These are phyloP conservation scores for Bettongia penicillata DNA, from an alignment of 2,113 vertebrate genomes.

Conservation along the genomic window DNA sequence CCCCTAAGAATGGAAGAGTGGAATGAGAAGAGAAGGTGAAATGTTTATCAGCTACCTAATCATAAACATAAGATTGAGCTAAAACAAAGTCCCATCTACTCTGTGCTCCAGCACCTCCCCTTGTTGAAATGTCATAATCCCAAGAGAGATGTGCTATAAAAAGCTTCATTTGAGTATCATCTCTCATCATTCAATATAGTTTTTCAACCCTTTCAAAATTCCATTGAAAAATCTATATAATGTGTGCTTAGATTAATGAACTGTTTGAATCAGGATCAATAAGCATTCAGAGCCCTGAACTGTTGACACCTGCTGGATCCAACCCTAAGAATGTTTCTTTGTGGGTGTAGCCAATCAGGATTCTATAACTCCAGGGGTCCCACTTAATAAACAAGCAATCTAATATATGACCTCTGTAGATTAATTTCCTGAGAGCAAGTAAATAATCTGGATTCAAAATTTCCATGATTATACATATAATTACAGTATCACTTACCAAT, in stretches of 20 bases:
- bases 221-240: constrained; percentile 90
- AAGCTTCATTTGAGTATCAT: constrained; percentile 87
- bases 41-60: background rate
- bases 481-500: constrained; percentile 87
- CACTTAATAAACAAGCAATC: constrained; percentile 88
- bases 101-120: constrained; percentile 46
- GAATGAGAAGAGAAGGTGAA: background rate
- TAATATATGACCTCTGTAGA: constrained; percentile 85
- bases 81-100: background rate
- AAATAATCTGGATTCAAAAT: constrained; percentile 87
- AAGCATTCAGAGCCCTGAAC: constrained; percentile 84
- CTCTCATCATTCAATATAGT: constrained; percentile 88
- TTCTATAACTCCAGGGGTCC: constrained; percentile 84
- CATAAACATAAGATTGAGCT: background rate
- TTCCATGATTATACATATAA: constrained; percentile 87
- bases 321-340: constrained; percentile 80
- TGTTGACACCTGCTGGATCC: constrained; percentile 86
- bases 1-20: background rate
- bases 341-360: constrained; percentile 82
- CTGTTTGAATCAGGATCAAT: constrained; percentile 89
- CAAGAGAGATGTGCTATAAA: constrained; percentile 79
- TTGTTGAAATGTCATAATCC: constrained; percentile 64
- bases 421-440: constrained; percentile 87
- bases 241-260: constrained; percentile 90
- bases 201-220: constrained; percentile 87